Percentiles rank a stretch among this genome's conserved stretches.
Conservation (phyloP, 2,888 invertebrate species). For the Diplazon laetatorius region DNA sequence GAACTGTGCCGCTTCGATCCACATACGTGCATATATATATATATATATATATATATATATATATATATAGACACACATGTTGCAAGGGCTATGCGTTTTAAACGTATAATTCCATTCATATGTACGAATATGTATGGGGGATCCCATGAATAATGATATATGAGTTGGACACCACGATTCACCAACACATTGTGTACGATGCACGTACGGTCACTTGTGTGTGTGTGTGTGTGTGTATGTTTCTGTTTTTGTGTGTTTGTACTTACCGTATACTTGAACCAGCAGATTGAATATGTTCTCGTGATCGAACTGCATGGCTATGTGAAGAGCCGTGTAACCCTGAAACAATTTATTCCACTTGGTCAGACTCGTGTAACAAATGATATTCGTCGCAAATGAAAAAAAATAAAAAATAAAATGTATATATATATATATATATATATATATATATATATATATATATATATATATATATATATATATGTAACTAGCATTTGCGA, state of each 20-base stretch:
- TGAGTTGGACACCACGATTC: conserved; percentile 30
- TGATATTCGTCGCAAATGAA: neutral
- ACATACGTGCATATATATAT: conserved; percentile 21
- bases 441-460: too few relatives aligned
- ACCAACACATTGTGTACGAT: conserved; percentile 35
- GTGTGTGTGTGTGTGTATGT: conserved; percentile 17
- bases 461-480: too few relatives aligned
- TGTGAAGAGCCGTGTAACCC: conserved; percentile 97
- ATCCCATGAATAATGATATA: conserved; percentile 61
- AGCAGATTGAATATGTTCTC: conserved; percentile 93
- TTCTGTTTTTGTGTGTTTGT: conserved; percentile 14
- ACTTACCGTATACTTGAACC: conserved; percentile 95
- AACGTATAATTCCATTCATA: conserved; percentile 51
- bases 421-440: too few relatives aligned
- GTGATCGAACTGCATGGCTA: conserved; percentile 95
- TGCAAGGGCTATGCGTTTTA: conserved; percentile 15
- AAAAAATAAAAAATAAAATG: too few relatives aligned
- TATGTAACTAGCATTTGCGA: too few relatives aligned
- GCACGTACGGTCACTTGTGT: conserved; percentile 19
- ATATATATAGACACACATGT: too few relatives aligned
- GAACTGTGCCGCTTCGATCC: conserved; percentile 49
- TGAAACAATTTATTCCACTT: conserved; percentile 81
- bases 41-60: conserved; percentile 20
- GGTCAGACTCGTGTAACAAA: neutral
- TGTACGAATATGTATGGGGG: conserved; percentile 27